Conservation (phyloP, 1,140 invertebrate genomes). For the Drosophila ercepeae region DNA sequence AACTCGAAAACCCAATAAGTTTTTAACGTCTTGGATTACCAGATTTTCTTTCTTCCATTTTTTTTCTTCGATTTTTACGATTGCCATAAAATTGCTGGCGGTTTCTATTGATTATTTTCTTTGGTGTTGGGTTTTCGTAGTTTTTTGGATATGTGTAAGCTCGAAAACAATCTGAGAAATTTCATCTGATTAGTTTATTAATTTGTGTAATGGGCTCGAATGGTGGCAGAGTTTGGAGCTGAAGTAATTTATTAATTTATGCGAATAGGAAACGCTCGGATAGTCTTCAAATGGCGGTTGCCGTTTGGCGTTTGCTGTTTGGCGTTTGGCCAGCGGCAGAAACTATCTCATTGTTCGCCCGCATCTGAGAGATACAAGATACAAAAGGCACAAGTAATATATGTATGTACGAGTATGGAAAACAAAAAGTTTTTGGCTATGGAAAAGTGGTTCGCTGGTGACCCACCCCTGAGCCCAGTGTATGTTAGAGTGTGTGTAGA, state of each 20-base stretch:
- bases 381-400: not conserved
- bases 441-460: constrained; percentile 36
- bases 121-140: not conserved
- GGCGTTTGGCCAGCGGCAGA: constrained; percentile 37
- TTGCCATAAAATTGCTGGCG: constrained; percentile 51
- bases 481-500: not conserved
- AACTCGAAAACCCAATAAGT: constrained; percentile 19
- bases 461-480: constrained; percentile 18
- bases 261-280: constrained; percentile 25
- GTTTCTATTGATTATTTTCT: constrained; percentile 30
- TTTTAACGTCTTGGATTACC: constrained; percentile 50
- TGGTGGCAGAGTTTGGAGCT: constrained; percentile 8
- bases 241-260: constrained; percentile 64
- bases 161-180: constrained; percentile 19
- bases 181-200: constrained; percentile 57
- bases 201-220: constrained; percentile 51
- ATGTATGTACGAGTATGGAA: too few species aligned
- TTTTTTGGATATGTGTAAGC: not conserved
- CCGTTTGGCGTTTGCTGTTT: constrained; percentile 10
- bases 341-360: constrained; percentile 53
- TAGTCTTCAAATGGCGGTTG: constrained; percentile 2
- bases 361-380: constrained; percentile 34
- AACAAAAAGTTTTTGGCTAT: constrained; percentile 8
- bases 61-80: constrained; percentile 30
- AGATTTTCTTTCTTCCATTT: constrained; percentile 13